phyloP scores from a whole-genome alignment of 2,888 invertebrate species.

The Papilio demoleus region DNA sequence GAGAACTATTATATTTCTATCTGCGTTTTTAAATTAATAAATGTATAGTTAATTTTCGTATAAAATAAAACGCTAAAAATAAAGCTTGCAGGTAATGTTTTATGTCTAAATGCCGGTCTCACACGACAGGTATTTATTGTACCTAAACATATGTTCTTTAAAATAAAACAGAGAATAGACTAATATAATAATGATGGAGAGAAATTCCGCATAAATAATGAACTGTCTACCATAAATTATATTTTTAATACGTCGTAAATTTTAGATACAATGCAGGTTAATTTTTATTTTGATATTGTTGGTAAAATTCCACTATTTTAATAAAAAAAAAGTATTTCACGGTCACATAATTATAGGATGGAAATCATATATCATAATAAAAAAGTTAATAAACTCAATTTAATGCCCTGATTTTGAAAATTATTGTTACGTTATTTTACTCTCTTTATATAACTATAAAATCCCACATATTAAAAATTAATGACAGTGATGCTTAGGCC shows the following conservation, averaged over 20 bases:
- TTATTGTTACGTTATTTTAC: no score
- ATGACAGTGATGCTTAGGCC: no score
- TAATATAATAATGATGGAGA: slow-evolving; percentile 11
- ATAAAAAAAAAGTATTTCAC: background rate
- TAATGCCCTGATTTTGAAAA: no score
- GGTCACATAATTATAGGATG: background rate
- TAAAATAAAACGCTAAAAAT: background rate
- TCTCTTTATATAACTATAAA: no score
- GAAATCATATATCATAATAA: no score
- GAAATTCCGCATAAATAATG: slow-evolving; percentile 4
- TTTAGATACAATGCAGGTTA: background rate
- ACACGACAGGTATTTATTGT: slow-evolving; percentile 38
- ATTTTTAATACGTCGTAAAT: background rate
- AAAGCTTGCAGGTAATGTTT: slow-evolving; percentile 32
- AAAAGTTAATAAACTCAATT: no score
- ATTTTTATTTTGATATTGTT: background rate
- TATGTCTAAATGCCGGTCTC: slow-evolving; percentile 18
- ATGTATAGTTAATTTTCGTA: background rate
- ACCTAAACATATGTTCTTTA: background rate
- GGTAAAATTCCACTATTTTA: background rate
- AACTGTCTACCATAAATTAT: background rate
- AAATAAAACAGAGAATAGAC: slow-evolving; percentile 12
- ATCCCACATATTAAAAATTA: no score
- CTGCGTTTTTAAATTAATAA: background rate
- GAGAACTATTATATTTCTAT: background rate